Conservation (phyloP, 2,797 vertebrate genomes). For the Margarornis squamiger region DNA sequence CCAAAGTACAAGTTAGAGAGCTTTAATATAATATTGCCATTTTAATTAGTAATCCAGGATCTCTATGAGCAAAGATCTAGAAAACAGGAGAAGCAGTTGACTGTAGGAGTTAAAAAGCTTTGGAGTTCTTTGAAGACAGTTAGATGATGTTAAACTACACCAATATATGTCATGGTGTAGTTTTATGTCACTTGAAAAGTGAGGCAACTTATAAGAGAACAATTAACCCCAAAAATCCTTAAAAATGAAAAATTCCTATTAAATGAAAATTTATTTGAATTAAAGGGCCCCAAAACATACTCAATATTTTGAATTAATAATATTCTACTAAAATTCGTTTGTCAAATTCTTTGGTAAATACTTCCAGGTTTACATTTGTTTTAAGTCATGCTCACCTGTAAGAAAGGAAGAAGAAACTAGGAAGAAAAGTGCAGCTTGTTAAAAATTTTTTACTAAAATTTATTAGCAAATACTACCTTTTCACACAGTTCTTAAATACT, state of each 20-base stretch:
- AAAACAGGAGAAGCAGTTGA: not conserved
- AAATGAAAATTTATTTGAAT: not conserved
- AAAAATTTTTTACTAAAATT: not conserved
- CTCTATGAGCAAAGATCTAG: not conserved
- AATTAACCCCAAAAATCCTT: not conserved
- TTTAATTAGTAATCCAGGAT: not conserved
- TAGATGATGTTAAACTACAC: not conserved
- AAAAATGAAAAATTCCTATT: not conserved
- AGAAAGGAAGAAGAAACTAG: too few species aligned
- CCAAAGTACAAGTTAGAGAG: not conserved
- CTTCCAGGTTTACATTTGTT: not conserved
- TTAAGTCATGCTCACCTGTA: not conserved
- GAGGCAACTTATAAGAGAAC: not conserved
- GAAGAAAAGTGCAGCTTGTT: rapidly evolving
- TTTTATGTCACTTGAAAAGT: not conserved
- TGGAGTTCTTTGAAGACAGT: not conserved
- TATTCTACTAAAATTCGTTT: not conserved
- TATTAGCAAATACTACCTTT: rapidly evolving
- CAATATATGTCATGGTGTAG: not conserved
- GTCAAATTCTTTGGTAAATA: not conserved
- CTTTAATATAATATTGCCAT: not conserved
- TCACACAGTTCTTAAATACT: not conserved
- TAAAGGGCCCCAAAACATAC: rapidly evolving
- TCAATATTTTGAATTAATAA: not conserved
- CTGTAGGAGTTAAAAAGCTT: not conserved